A percentile compares a stretch with the other conserved stretches of the same genome.
Evolutionary conservation across 2,888 invertebrate genomes (phyloP).

Genomic region (Bombylius major): DNA sequence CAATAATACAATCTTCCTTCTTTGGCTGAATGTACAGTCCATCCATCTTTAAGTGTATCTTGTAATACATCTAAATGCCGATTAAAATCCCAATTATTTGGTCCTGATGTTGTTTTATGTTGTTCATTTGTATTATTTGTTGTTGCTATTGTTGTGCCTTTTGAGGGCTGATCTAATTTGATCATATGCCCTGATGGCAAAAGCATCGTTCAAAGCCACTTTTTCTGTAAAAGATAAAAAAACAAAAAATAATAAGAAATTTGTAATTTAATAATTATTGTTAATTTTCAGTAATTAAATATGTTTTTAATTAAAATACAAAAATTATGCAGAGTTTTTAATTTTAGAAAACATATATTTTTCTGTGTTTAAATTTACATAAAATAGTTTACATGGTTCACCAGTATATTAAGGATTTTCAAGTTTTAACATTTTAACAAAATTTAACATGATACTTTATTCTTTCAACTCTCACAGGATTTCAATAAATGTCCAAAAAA

Average conservation of each 20-base stretch:
- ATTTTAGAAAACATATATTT: too few species aligned
- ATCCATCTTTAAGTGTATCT: slow-evolving; percentile 52
- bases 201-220: slow-evolving; percentile 27
- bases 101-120: slow-evolving; percentile 5
- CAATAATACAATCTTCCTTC: slow-evolving; percentile 79
- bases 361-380: too few species aligned
- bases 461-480: too few species aligned
- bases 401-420: too few species aligned
- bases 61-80: slow-evolving; percentile 43
- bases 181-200: slow-evolving; percentile 36
- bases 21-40: slow-evolving; percentile 66
- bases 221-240: not conserved
- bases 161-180: slow-evolving; percentile 27
- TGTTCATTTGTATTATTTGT: slow-evolving; percentile 5
- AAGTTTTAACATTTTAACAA: too few species aligned
- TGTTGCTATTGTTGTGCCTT: slow-evolving; percentile 11
- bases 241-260: not conserved
- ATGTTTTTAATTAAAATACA: too few species aligned
- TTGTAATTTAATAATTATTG: too few species aligned
- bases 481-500: too few species aligned
- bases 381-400: too few species aligned
- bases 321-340: too few species aligned
- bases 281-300: too few species aligned
- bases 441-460: too few species aligned
- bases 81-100: slow-evolving; percentile 29